These are phyloP conservation scores for Chrysolina oricalcia DNA, from an alignment of 2,888 invertebrate genomes.

Conservation along the genomic window DNA sequence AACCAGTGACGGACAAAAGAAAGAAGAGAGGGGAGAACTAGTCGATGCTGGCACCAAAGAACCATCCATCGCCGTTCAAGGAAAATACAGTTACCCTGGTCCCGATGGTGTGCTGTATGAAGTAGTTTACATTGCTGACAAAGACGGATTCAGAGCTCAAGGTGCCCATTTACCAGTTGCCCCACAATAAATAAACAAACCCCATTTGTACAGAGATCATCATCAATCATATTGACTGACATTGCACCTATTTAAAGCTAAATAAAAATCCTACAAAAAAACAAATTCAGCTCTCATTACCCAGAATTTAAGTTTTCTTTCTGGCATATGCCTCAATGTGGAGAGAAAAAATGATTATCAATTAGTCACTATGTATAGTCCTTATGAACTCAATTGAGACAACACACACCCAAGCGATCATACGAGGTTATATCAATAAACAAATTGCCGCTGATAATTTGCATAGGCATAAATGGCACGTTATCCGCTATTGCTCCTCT, in stretches of 20 bases:
- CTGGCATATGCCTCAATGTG: too few relatives aligned
- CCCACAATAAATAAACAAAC: slow-evolving; percentile 6
- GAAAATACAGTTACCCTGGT: slow-evolving; percentile 74
- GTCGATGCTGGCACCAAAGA: slow-evolving; percentile 77
- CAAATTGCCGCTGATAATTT: too few relatives aligned
- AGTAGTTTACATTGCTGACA: slow-evolving; percentile 78
- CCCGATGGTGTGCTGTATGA: slow-evolving; percentile 75
- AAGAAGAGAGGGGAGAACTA: slow-evolving; percentile 76
- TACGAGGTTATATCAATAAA: too few relatives aligned
- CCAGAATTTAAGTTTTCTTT: too few relatives aligned
- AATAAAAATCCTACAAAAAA: background rate
- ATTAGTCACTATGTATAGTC: too few relatives aligned
- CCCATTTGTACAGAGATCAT: background rate
- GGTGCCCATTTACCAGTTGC: slow-evolving; percentile 71
- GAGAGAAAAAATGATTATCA: too few relatives aligned
- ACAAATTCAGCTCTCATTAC: too few relatives aligned
- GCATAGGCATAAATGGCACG: too few relatives aligned
- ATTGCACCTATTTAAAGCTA: background rate
- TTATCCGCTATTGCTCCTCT: too few relatives aligned
- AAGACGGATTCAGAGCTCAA: slow-evolving; percentile 76
- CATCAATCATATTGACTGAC: background rate
- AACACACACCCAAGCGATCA: too few relatives aligned
- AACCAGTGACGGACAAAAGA: slow-evolving; percentile 77
- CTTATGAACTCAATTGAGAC: too few relatives aligned
- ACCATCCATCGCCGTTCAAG: slow-evolving; percentile 76